phyloP scores from a whole-genome alignment of 2,888 invertebrate species.

The Dryadula phaetusa region DNA sequence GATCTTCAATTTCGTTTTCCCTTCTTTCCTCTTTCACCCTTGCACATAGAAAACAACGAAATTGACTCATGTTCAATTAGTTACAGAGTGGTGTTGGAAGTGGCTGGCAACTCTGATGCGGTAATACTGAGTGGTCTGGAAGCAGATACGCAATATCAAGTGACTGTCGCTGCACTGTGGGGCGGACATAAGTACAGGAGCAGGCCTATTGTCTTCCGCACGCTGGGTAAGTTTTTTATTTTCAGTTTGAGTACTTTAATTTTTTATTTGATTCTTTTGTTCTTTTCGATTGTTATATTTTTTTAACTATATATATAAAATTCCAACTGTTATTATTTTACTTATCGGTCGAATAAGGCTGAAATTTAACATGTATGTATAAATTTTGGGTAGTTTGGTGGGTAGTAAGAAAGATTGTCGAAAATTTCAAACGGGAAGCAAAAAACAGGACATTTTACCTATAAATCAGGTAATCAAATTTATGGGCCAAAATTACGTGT shows the following conservation, averaged over 20 bases:
- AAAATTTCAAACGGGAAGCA: no score
- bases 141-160: conserved; percentile 94
- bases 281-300: background rate
- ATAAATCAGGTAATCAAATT: no score
- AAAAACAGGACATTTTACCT: no score
- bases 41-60: conserved; percentile 71
- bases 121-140: conserved; percentile 92
- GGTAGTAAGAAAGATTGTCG: no score
- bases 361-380: no score
- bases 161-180: conserved; percentile 93
- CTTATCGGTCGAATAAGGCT: no score
- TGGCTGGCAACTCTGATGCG: conserved; percentile 94
- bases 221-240: conserved; percentile 86
- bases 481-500: no score
- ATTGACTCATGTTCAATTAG: conserved; percentile 89
- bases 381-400: no score
- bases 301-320: no score
- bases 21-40: conserved; percentile 61
- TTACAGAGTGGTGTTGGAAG: conserved; percentile 97
- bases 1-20: conserved; percentile 38
- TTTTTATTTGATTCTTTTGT: background rate
- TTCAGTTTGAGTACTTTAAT: background rate
- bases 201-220: conserved; percentile 95
- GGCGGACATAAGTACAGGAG: conserved; percentile 93
- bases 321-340: no score